Conservation (phyloP, 2,113 vertebrate species). For the Gasterosteus aculeatus region DNA sequence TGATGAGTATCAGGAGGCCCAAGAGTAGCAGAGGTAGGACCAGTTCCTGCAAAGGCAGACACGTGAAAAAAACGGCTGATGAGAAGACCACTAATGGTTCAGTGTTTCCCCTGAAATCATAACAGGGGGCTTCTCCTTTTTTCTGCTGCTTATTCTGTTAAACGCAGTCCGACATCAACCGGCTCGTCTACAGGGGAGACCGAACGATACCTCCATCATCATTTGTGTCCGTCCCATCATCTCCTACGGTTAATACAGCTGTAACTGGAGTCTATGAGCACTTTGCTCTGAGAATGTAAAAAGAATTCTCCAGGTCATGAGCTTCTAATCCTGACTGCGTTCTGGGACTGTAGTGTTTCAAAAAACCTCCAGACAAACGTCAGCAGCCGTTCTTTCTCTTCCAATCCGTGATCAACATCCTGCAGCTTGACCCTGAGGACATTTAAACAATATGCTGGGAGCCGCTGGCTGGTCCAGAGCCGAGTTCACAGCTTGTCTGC, state of each 20-base stretch:
- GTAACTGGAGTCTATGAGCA: neutral
- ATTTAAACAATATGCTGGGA: neutral
- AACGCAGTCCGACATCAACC: neutral
- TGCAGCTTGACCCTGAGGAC: neutral
- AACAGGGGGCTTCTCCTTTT: too few relatives aligned
- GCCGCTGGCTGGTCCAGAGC: neutral
- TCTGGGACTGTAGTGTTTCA: neutral
- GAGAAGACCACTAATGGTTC: neutral
- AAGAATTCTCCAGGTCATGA: neutral
- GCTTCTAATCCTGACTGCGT: neutral
- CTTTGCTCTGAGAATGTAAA: neutral
- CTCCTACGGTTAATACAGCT: neutral
- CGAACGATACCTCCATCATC: neutral
- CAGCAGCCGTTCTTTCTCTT: neutral
- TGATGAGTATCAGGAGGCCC: constrained; percentile 82
- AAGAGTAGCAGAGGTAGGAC: constrained; percentile 71
- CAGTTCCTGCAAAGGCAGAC: constrained; percentile 79
- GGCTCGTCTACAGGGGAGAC: neutral
- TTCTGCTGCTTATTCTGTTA: too few relatives aligned
- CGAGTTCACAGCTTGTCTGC: neutral
- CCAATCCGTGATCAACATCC: neutral
- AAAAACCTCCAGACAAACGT: neutral
- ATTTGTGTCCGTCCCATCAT: neutral
- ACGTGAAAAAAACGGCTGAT: neutral
- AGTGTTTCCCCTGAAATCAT: too few relatives aligned